Conservation (phyloP, 2,113 vertebrate genomes). For the Heloderma charlesbogerti region DNA sequence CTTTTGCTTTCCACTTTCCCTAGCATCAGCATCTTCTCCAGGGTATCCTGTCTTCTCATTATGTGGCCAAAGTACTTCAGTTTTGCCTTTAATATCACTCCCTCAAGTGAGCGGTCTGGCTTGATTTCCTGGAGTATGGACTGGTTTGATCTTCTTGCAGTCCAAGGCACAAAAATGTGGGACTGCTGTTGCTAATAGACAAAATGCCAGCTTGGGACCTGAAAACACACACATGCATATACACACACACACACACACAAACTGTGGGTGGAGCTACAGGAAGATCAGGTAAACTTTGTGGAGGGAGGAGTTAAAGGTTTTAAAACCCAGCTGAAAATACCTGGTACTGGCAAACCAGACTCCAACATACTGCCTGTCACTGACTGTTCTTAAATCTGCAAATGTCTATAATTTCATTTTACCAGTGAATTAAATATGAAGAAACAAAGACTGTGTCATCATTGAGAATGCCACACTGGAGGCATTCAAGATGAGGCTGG, state of each 20-base stretch:
- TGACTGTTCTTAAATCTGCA: background rate
- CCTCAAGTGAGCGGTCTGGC: too few species aligned
- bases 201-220: constrained; percentile 2
- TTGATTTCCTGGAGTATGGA: too few species aligned
- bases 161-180: background rate
- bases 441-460: background rate
- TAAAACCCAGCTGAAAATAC: background rate
- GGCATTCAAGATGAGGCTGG: too few species aligned
- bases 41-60: too few species aligned
- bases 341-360: background rate
- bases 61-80: too few species aligned
- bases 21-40: too few species aligned
- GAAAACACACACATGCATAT: background rate
- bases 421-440: background rate
- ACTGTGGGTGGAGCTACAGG: background rate
- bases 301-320: background rate
- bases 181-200: constrained; percentile 55
- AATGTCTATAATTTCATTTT: background rate
- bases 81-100: too few species aligned
- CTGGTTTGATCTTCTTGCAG: too few species aligned
- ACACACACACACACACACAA: background rate
- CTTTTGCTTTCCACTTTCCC: too few species aligned
- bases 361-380: background rate
- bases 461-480: too few species aligned
- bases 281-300: background rate